Conservation (phyloP, 1,140 invertebrate species). For the Penaeus chinensis region DNA sequence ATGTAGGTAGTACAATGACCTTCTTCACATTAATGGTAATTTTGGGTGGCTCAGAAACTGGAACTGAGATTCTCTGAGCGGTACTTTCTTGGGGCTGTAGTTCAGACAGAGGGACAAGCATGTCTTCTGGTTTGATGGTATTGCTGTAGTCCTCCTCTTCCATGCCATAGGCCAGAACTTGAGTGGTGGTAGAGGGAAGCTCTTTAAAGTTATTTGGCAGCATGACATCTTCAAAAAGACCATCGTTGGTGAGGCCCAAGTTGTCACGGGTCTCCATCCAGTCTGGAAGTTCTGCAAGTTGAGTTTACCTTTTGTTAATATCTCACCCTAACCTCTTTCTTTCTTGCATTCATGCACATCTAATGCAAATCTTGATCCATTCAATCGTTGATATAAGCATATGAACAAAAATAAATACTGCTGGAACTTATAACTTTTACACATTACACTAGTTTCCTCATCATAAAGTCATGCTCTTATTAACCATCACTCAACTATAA, state of each 20-base stretch:
- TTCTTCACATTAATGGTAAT: no score
- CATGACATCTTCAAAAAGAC: conserved; percentile 16
- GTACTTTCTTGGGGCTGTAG: conserved; percentile 16
- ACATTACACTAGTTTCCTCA: no score
- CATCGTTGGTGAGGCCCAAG: conserved; percentile 23
- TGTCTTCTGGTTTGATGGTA: conserved; percentile 48
- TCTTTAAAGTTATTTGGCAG: no score
- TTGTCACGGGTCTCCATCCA: conserved; percentile 52
- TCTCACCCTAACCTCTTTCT: background rate
- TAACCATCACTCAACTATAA: no score
- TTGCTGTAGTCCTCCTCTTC: conserved; percentile 28
- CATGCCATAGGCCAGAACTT: background rate
- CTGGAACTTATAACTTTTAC: no score
- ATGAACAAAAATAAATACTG: no score
- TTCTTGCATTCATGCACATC: no score
- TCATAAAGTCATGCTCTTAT: no score
- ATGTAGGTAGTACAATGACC: no score
- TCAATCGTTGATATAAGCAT: no score
- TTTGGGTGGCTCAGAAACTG: background rate
- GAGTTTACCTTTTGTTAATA: background rate
- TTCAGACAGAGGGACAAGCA: conserved; percentile 49
- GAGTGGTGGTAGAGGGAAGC: background rate
- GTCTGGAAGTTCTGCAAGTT: conserved; percentile 48
- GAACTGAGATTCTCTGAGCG: background rate
- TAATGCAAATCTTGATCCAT: no score